Percentiles rank a stretch among this genome's conserved stretches.
phyloP scores from a whole-genome alignment of 1,140 invertebrate genomes.

The Drosophila nigromelanica region DNA sequence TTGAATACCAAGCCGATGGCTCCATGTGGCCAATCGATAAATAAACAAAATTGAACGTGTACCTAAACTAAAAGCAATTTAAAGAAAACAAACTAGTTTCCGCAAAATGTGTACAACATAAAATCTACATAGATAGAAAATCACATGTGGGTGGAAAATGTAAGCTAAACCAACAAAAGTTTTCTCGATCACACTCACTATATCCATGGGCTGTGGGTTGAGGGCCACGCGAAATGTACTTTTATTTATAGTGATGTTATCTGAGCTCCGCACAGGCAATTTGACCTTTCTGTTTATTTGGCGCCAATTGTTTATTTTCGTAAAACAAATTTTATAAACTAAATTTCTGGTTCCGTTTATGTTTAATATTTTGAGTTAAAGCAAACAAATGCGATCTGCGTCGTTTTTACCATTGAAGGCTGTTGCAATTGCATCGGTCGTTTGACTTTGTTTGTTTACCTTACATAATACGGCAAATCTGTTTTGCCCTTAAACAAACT shows the following conservation, averaged over 20 bases:
- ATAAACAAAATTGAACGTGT: slow-evolving; percentile 47
- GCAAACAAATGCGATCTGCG: slow-evolving; percentile 17
- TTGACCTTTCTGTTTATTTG: slow-evolving; percentile 9
- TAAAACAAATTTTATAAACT: slow-evolving; percentile 1
- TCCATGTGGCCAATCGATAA: slow-evolving; percentile 36
- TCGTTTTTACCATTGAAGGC: slow-evolving; percentile 34
- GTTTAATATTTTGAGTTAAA: not conserved
- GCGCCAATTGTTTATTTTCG: not conserved
- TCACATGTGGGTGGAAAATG: slow-evolving; percentile 4
- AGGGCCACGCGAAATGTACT: slow-evolving; percentile 8
- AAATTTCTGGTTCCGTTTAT: not conserved
- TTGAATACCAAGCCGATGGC: slow-evolving; percentile 21
- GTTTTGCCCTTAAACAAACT: slow-evolving; percentile 55
- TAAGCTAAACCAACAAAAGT: slow-evolving; percentile 5
- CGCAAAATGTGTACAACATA: slow-evolving; percentile 26
- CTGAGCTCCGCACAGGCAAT: slow-evolving; percentile 1
- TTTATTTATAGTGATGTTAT: slow-evolving; percentile 21
- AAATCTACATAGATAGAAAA: slow-evolving; percentile 7
- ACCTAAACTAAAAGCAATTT: slow-evolving; percentile 6
- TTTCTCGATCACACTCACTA: not conserved
- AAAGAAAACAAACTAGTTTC: slow-evolving; percentile 30
- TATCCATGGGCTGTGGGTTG: not conserved
- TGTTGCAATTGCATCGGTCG: slow-evolving; percentile 48
- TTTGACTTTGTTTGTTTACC: slow-evolving; percentile 70
- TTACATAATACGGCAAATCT: slow-evolving; percentile 42